Evolutionary conservation across 1,140 invertebrate genomes (phyloP), one percentile per base, ranked within the genome.

Genomic region (Saxidomus purpurata): DNA sequence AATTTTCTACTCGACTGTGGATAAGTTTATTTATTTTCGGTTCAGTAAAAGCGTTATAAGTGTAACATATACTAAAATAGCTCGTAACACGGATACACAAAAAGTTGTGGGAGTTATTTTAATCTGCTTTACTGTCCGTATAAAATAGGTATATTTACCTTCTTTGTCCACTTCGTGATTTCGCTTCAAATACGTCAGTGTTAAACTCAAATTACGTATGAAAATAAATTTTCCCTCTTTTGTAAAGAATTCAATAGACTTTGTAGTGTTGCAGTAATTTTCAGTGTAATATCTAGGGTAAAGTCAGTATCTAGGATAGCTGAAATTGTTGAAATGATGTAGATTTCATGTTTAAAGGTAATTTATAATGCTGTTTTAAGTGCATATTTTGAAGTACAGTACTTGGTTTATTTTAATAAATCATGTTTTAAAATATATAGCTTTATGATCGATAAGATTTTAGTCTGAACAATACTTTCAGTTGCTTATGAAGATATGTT

Each of bases 81-180:
- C n/a, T n/a, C n/a, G n/a, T n/a, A 28, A 63, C 59, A 63, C 25
- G 25, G 59, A 63, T 63, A 63, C 59, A 63, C n/a, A 28, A 28
- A 63, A 63, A 63, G 59, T 63, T 63, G 59, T 25, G 59, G 59
- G 59, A 63, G 59, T 63, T 63, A 63, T 63, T 63, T 63, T 63
- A 63, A 63, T 63, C 59, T 22, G 15, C 19, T 63, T 28, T 28
- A 55, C 52, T 63, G 59, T 63, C 59, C 1, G 6, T 63, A 28
- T 17, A 63, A 63, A 63, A 11, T 63, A 28, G 59, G 8, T 63
- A 8, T 63, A 59, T 59, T 28, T 63, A 63, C 59, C 3, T 28
- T 63, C 28, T 63, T 63, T 63, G 59, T 63, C n/a, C 59, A n/a
- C n/a, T 25, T 63, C 59, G 59, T 63, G 59, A 63, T 63, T 19